These are phyloP conservation scores for Hippocampus mohnikei DNA, from an alignment of 2,113 vertebrate species.

Conservation along the genomic window DNA sequence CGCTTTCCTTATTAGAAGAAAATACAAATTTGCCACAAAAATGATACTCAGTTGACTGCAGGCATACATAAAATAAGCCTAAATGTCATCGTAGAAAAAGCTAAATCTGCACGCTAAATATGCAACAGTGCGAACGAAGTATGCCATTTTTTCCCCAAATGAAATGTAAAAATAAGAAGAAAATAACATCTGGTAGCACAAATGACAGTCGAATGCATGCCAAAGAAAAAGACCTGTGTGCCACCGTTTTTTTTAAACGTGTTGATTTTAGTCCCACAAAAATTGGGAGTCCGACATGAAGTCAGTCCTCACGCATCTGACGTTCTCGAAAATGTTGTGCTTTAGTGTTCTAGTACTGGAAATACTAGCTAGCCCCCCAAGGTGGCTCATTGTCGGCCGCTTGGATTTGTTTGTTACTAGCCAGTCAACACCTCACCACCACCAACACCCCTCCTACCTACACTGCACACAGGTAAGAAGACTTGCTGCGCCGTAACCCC, in stretches of 20 bases:
- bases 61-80: neutral
- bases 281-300: neutral
- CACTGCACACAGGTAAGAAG: conserved; percentile 57
- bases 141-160: too few species aligned
- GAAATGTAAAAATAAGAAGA: too few species aligned
- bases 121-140: too few species aligned
- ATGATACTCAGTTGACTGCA: neutral
- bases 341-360: neutral
- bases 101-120: too few species aligned
- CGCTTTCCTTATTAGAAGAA: neutral
- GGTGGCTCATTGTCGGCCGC: neutral
- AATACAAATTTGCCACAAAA: neutral
- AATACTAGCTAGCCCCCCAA: neutral
- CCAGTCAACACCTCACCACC: neutral
- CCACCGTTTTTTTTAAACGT: neutral
- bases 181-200: neutral
- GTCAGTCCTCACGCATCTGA: neutral
- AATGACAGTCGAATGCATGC: neutral
- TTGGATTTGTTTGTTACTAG: neutral
- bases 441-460: conserved; percentile 26
- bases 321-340: neutral
- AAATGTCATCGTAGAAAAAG: neutral
- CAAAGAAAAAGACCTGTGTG: neutral
- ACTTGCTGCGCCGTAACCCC: conserved; percentile 50
- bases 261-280: neutral